Percentiles rank a stretch among this genome's conserved stretches.
phyloP scores from a whole-genome alignment of 2,113 vertebrate species.

The Microcebus tavaratra region DNA sequence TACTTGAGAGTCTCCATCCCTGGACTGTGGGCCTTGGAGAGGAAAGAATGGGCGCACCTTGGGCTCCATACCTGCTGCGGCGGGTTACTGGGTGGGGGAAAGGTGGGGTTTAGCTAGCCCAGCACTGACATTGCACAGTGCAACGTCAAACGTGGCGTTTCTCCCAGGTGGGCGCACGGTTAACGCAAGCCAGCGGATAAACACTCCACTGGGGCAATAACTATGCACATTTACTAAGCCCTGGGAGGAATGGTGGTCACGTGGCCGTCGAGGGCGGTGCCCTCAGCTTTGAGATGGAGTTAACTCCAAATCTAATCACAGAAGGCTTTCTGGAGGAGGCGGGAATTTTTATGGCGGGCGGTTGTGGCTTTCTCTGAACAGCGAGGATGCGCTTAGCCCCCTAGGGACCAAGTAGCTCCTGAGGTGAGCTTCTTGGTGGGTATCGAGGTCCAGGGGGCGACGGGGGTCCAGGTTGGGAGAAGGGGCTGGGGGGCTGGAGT shows the following conservation, averaged over 20 bases:
- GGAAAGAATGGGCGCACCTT: not conserved
- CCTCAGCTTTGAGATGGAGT: slow-evolving; percentile 63
- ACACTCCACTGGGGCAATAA: slow-evolving; percentile 58
- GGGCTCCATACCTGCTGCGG: not conserved
- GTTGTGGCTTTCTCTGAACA: not conserved
- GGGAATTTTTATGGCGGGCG: slow-evolving; percentile 42
- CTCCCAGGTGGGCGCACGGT: slow-evolving; percentile 40
- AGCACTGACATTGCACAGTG: not conserved
- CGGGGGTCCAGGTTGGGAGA: not conserved
- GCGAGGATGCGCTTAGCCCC: slow-evolving; percentile 46
- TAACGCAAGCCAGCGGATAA: slow-evolving; percentile 12
- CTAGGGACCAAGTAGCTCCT: slow-evolving; percentile 41
- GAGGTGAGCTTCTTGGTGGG: slow-evolving; percentile 52
- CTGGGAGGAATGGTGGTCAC: slow-evolving; percentile 63
- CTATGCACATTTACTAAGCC: slow-evolving; percentile 63
- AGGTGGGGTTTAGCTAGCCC: not conserved
- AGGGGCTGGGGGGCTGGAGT: not conserved
- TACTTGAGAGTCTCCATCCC: not conserved
- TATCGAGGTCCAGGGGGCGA: not conserved
- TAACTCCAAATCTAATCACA: slow-evolving; percentile 61
- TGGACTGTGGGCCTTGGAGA: not conserved
- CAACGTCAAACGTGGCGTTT: slow-evolving; percentile 18
- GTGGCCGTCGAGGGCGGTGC: slow-evolving; percentile 72
- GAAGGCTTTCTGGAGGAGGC: slow-evolving; percentile 80
- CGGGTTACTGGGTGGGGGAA: not conserved